Evolutionary conservation across 2,888 invertebrate genomes (phyloP).

Genomic region (Blomia tropicalis): DNA sequence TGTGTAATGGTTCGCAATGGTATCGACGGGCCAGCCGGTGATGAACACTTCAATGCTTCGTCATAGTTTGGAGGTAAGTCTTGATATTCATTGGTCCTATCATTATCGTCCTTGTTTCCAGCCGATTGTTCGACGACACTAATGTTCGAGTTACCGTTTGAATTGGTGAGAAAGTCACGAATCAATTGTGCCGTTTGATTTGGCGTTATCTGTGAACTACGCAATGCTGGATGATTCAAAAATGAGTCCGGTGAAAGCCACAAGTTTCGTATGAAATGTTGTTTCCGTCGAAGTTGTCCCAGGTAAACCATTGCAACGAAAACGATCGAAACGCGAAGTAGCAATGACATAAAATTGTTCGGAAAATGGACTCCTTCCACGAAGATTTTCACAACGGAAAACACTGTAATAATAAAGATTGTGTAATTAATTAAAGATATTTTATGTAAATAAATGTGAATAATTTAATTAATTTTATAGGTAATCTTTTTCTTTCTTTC

Average conservation of each 20-base stretch:
- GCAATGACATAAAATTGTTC: background rate
- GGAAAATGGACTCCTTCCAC: constrained; percentile 6
- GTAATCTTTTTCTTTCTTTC: no score
- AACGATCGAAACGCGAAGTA: constrained; percentile 10
- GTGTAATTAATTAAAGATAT: background rate
- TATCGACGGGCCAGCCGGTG: background rate
- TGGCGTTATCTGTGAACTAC: background rate
- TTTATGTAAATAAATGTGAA: background rate
- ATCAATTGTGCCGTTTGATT: constrained; percentile 4
- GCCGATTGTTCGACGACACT: background rate
- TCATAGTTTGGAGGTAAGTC: constrained; percentile 9
- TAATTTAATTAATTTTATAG: background rate
- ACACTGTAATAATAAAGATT: background rate
- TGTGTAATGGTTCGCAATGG: background rate
- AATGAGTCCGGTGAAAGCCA: constrained; percentile 11
- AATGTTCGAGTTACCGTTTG: background rate
- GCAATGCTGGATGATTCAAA: background rate
- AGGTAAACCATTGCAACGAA: constrained; percentile 1
- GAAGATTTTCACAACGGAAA: constrained; percentile 6
- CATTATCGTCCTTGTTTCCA: background rate
- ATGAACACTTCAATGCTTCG: constrained; percentile 2
- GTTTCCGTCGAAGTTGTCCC: background rate
- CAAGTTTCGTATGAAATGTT: background rate
- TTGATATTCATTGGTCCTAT: background rate
- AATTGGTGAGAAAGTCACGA: background rate